Conservation (phyloP, 2,113 vertebrate genomes). For the Ceyx melanurus region DNA sequence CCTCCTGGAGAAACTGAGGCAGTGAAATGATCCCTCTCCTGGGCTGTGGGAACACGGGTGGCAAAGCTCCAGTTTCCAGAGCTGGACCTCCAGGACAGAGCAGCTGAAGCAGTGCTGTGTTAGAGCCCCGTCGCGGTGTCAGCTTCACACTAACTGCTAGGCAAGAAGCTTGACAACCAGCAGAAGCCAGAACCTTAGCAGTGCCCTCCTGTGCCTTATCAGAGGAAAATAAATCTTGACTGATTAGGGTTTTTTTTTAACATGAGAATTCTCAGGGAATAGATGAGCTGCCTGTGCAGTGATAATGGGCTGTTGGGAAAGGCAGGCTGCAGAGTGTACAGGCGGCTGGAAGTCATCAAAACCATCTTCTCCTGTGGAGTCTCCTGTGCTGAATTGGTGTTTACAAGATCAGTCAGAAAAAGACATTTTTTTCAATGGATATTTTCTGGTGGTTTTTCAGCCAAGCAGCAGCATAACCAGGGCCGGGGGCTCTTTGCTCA, state of each 20-base stretch:
- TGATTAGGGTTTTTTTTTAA: not conserved
- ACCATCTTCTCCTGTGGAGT: not conserved
- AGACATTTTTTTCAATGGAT: constrained; percentile 19
- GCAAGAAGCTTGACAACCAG: not conserved
- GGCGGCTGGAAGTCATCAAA: constrained; percentile 57
- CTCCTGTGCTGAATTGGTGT: constrained; percentile 23
- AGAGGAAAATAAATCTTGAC: constrained; percentile 30
- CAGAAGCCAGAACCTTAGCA: constrained; percentile 28
- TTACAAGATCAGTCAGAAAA: not conserved
- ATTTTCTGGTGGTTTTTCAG: not conserved
- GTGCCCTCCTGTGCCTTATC: constrained; percentile 43
- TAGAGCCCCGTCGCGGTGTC: not conserved
- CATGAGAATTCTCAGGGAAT: constrained; percentile 38
- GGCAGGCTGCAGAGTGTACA: not conserved
- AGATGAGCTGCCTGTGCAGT: constrained; percentile 14
- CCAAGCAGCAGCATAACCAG: not conserved
- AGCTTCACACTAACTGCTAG: not conserved
- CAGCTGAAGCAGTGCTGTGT: not conserved
- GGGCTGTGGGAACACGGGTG: not conserved
- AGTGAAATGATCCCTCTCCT: not conserved
- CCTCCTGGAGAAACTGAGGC: not conserved
- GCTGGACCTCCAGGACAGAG: not conserved
- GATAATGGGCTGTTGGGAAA: constrained; percentile 36
- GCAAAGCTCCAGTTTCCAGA: not conserved
- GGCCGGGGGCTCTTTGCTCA: fast-evolving